phyloP scores from a whole-genome alignment of 1,140 invertebrate genomes.

The Drosophila pseudoananassae region DNA sequence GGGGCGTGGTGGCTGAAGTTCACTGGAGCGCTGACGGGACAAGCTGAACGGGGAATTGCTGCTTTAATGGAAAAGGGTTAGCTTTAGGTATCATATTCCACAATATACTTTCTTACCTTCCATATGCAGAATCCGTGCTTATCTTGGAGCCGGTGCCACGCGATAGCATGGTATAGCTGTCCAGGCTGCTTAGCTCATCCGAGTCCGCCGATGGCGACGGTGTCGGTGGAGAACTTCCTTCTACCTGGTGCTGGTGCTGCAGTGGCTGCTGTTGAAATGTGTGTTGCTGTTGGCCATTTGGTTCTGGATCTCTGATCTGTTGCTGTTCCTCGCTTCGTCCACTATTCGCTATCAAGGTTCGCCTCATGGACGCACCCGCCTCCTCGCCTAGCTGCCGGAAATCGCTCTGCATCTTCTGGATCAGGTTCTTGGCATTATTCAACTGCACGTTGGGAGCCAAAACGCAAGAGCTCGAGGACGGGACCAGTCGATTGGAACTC shows the following conservation, averaged over 20 bases:
- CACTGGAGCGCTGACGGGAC: constrained; percentile 72
- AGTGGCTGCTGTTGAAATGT: not conserved
- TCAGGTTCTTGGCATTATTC: constrained; percentile 79
- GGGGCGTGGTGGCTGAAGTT: constrained; percentile 39
- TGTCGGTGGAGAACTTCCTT: constrained; percentile 27
- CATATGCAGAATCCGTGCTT: constrained; percentile 88
- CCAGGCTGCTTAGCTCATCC: constrained; percentile 79
- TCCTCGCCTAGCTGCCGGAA: constrained; percentile 70
- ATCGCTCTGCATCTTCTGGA: constrained; percentile 72
- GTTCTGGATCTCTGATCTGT: constrained; percentile 9
- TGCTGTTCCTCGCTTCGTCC: constrained; percentile 3
- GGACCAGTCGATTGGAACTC: constrained; percentile 14
- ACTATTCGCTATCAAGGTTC: constrained; percentile 13
- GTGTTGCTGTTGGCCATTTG: constrained; percentile 2
- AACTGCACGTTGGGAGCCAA: constrained; percentile 68
- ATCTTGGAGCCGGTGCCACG: constrained; percentile 72
- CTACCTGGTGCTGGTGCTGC: constrained; percentile 16
- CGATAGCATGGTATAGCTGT: constrained; percentile 76
- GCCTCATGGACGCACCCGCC: constrained; percentile 49
- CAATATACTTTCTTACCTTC: constrained; percentile 85
- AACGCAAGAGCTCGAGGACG: constrained; percentile 32
- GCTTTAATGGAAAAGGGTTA: constrained; percentile 21
- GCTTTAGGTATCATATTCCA: not conserved
- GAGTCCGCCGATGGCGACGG: constrained; percentile 69
- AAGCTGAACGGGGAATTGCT: constrained; percentile 66